Evolutionary conservation across 92 coral and sea anemone species (phyloP).

Genomic region (Phenganax subtilis): DNA sequence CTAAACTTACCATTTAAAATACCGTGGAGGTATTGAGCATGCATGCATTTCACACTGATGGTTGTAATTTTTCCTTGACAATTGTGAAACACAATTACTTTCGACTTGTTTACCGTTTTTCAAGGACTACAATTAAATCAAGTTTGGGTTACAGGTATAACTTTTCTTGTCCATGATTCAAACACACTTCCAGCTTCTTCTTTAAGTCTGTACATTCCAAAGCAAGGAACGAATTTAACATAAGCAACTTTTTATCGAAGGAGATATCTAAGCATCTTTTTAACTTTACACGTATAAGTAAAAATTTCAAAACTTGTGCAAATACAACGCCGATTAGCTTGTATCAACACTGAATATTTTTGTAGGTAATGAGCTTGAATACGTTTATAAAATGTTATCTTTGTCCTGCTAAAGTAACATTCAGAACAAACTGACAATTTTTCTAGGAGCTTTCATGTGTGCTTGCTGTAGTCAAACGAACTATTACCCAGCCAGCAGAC

Average conservation of each 20-base stretch:
- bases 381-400: not conserved
- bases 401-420: not conserved
- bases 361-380: not conserved
- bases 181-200: too few relatives aligned
- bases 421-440: not conserved
- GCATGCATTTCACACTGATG: too few relatives aligned
- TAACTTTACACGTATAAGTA: too few relatives aligned
- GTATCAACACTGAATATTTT: conserved; percentile 24
- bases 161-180: too few relatives aligned
- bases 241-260: not conserved
- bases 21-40: not conserved
- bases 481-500: too few relatives aligned
- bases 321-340: conserved; percentile 10
- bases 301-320: not conserved
- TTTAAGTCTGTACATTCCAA: not conserved
- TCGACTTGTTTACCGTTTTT: conserved; percentile 6
- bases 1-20: not conserved
- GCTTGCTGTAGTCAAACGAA: too few relatives aligned
- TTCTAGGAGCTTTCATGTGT: too few relatives aligned
- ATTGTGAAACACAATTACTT: not conserved
- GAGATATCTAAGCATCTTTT: not conserved
- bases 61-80: not conserved
- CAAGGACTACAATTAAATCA: not conserved
- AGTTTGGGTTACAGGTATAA: not conserved
- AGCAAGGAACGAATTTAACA: not conserved